These are phyloP conservation scores for Halichondria panicea DNA, from an alignment of 37 sponge, comb jelly and placozoan genomes.

Conservation along the genomic window DNA sequence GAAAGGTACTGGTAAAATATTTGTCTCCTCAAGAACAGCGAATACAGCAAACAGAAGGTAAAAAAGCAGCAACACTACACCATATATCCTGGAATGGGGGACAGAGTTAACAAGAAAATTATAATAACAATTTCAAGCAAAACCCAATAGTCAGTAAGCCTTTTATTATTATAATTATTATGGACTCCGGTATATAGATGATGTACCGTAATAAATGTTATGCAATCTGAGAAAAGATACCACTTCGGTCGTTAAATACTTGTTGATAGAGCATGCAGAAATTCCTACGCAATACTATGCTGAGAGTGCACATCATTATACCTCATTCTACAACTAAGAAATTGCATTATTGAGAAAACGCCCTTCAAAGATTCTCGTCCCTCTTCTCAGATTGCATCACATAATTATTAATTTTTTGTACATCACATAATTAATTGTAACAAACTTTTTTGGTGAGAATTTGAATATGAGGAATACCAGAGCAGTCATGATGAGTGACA, in stretches of 20 bases:
- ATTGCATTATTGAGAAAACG: no score
- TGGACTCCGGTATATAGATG: no score
- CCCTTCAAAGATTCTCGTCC: no score
- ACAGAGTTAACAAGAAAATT: not conserved
- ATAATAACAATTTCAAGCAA: not conserved
- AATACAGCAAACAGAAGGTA: slow-evolving; percentile 61
- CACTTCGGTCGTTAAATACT: no score
- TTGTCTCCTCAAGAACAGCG: slow-evolving; percentile 47
- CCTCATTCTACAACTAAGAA: no score
- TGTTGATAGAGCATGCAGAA: no score
- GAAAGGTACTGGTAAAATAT: slow-evolving; percentile 31
- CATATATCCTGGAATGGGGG: slow-evolving; percentile 44
- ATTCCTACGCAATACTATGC: no score
- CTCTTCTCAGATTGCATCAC: no score
- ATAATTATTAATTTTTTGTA: not conserved
- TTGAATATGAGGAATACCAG: slow-evolving; percentile 73
- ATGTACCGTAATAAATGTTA: no score
- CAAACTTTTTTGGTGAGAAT: slow-evolving; percentile 82
- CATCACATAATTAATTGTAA: not conserved
- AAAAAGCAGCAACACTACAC: slow-evolving; percentile 36
- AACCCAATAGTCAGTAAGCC: not conserved
- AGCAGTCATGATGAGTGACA: slow-evolving; percentile 45
- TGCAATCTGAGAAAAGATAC: no score
- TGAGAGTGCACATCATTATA: no score
- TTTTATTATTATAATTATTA: no score